A percentile compares a stretch with the other conserved stretches of the same genome.
Conservation (phyloP, 2,113 vertebrate genomes). For the Microcebus jonahi region DNA sequence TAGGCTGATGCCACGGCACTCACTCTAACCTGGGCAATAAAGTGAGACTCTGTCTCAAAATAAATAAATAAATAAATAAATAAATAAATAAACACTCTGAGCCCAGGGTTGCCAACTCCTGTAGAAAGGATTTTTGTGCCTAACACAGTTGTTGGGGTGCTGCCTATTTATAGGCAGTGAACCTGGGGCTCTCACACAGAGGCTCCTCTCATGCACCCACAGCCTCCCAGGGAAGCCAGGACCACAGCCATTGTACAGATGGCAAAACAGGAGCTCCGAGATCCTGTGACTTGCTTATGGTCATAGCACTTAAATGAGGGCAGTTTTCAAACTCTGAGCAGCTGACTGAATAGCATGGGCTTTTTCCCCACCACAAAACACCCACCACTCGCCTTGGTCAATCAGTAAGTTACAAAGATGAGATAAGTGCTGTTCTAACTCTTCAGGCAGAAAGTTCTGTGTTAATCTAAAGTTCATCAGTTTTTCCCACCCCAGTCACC, state of each 20-base stretch:
- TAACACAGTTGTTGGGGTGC: neutral
- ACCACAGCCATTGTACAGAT: neutral
- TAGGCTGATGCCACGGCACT: no score
- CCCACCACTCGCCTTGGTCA: neutral
- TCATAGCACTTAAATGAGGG: neutral
- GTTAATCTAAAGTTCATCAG: neutral
- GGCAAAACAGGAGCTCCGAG: neutral
- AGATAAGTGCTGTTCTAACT: neutral
- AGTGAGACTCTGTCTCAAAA: no score
- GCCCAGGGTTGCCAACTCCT: neutral
- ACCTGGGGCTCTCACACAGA: neutral
- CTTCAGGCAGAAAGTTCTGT: neutral
- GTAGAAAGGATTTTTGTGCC: neutral
- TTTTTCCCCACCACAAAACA: neutral
- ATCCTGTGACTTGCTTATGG: neutral
- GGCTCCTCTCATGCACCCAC: neutral
- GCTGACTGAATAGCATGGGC: fast-evolving
- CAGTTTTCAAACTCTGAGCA: neutral
- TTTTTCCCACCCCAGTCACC: neutral
- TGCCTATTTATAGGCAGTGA: neutral
- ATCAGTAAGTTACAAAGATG: neutral
- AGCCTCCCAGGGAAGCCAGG: neutral
- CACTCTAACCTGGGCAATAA: no score
- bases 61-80: no score
- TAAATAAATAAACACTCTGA: neutral